Evolutionary conservation across 2,113 vertebrate genomes (phyloP), one percentile per base, ranked within the genome.

Genomic region (Clarias magur): DNA sequence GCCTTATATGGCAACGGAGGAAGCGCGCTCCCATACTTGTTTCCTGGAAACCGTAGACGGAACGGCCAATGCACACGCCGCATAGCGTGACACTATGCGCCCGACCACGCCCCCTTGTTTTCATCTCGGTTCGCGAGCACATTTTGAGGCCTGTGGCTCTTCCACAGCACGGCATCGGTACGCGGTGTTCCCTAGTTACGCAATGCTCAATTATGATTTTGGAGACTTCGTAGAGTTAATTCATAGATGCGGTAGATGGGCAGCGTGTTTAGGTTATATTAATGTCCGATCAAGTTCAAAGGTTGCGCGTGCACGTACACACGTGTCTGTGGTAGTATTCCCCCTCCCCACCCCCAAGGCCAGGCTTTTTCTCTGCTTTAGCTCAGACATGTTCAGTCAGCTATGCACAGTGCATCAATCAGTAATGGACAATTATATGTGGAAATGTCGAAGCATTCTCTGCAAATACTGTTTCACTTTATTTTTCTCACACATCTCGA

Each of bases 11-110:
- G 91, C 57, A 53, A 78, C 30, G 60, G 84, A 87, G 83, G 89
- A 38, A 81, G 76, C 80, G 19, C 42, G 76, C 62, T 79, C 76
- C 23, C 76, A 6, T 59, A 88, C 25, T 87, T 87, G 90, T 90
- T 90, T 91, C 89, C 86, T 91, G 83, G 88, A 91, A 92, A 89
- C 90, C 67, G 90, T 76, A 86, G 76, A 83, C 81, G 15, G 38
- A 76, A 13, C 57, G 80, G 56, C 91, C 89, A 90, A 91, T 92
- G 54, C 88, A 21, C 54, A 27, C 27, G 30, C 60, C 16, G 88
- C 56, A 70, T 68, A 17, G 81, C 25, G 73, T 75, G 86, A 67
- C 78, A 60, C 88, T 83, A 76, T 80, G 56, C 78, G 21, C 42
- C 23, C 25, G 19, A 62, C 63, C 89, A 88, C 90, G 82, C 90